These are phyloP conservation scores for Rhinella marina DNA, from an alignment of 2,797 vertebrate genomes.

Conservation along the genomic window DNA sequence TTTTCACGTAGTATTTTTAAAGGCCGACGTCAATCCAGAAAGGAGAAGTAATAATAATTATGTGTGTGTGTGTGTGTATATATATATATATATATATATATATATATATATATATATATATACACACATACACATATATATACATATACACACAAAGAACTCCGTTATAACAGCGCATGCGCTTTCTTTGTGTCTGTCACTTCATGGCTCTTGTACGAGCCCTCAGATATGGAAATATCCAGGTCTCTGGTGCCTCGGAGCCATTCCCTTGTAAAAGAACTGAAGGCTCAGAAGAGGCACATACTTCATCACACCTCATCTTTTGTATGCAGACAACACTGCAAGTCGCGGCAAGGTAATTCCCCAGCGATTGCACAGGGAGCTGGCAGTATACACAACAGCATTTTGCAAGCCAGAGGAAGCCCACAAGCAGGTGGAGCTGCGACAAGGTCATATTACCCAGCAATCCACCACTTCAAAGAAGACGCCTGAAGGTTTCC, in stretches of 20 bases:
- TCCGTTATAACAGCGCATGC: not conserved
- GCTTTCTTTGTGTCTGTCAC: not conserved
- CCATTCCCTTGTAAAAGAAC: conserved; percentile 1
- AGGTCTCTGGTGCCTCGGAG: not conserved
- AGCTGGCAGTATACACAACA: not conserved
- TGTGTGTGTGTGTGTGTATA: too few species aligned
- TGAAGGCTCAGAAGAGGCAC: not conserved
- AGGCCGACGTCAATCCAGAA: too few species aligned
- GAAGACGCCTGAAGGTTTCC: conserved; percentile 33
- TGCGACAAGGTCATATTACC: conserved; percentile 47
- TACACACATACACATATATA: too few species aligned
- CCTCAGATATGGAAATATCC: conserved; percentile 3
- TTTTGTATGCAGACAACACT: conserved; percentile 1
- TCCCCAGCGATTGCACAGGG: not conserved
- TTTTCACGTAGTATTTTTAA: too few species aligned
- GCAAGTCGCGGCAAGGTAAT: not conserved
- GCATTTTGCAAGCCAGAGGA: conserved; percentile 3
- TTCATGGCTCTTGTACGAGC: not conserved
- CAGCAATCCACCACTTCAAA: conserved; percentile 41
- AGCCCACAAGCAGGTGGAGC: conserved; percentile 5
- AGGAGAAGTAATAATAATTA: too few species aligned
- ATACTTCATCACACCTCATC: not conserved
- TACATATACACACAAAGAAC: too few species aligned
- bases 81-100: too few species aligned
- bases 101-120: too few species aligned